Percentiles rank a stretch among this genome's conserved stretches.
Conservation (phyloP, 1,140 invertebrate species). For the Diorhabda carinulata region DNA sequence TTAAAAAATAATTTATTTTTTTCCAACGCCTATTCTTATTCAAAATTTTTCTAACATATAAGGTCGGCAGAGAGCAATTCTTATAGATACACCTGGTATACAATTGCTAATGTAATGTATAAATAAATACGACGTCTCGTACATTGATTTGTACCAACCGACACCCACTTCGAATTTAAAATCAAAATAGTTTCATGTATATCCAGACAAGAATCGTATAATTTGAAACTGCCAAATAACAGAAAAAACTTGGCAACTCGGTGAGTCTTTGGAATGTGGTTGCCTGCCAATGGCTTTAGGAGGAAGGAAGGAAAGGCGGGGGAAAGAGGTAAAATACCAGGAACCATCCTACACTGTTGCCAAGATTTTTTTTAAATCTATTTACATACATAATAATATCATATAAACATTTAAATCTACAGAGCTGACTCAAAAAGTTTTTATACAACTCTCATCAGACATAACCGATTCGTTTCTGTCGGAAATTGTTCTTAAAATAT, state of each 20-base stretch:
- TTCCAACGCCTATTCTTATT: too few relatives aligned
- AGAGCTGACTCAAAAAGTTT: too few relatives aligned
- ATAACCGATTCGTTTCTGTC: too few relatives aligned
- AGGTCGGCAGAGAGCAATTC: too few relatives aligned
- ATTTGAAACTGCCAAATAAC: constrained; percentile 2
- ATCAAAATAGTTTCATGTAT: constrained; percentile 3
- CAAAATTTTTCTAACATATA: too few relatives aligned
- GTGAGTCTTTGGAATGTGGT: not conserved
- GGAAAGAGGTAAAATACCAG: not conserved
- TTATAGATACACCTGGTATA: not conserved
- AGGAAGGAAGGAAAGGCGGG: constrained; percentile 1
- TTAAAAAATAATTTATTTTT: too few relatives aligned
- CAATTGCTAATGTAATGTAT: not conserved
- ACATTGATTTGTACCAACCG: not conserved
- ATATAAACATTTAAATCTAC: too few relatives aligned
- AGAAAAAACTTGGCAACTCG: not conserved
- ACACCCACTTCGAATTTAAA: not conserved
- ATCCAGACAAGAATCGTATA: not conserved
- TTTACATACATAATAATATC: not conserved
- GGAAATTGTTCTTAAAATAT: too few relatives aligned
- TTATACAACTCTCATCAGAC: too few relatives aligned
- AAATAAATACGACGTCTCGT: not conserved
- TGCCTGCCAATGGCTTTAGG: constrained; percentile 1
- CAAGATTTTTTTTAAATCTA: not conserved
- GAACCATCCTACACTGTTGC: not conserved